These are phyloP conservation scores for Polymixis flavicincta DNA, from an alignment of 2,888 invertebrate species.

Conservation along the genomic window DNA sequence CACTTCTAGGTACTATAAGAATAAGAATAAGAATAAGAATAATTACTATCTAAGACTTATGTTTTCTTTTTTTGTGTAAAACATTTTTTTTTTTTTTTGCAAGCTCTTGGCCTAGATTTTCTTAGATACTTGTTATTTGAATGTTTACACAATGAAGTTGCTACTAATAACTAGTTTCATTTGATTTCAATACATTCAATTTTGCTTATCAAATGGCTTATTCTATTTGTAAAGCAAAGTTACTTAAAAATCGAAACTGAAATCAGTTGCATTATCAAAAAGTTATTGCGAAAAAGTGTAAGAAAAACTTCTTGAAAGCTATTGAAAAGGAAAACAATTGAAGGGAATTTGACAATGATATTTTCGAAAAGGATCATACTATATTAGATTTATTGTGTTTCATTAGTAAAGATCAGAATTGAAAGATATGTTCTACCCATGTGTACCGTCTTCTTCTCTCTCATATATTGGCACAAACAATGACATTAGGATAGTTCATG, in stretches of 20 bases:
- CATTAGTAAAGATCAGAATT: not conserved
- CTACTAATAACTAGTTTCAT: not conserved
- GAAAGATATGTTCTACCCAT: no score
- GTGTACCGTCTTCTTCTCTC: no score
- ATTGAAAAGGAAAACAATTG: no score
- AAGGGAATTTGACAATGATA: no score
- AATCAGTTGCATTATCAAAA: not conserved
- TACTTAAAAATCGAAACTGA: no score
- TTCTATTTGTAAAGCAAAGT: not conserved
- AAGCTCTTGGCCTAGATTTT: not conserved
- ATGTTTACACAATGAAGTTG: not conserved
- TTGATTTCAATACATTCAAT: not conserved
- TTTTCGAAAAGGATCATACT: no score
- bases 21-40: no score
- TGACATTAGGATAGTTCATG: no score
- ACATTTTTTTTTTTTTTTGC: not conserved
- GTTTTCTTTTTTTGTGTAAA: not conserved
- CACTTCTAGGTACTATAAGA: no score
- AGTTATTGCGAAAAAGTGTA: not conserved
- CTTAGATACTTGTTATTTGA: not conserved
- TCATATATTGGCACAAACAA: no score
- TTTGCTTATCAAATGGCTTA: not conserved
- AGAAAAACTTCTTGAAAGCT: not conserved
- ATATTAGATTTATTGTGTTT: not conserved
- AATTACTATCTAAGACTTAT: not conserved